A percentile compares a stretch with the other conserved stretches of the same genome.
phyloP scores from a whole-genome alignment of 2,113 vertebrate genomes.

The Caranx ignobilis region DNA sequence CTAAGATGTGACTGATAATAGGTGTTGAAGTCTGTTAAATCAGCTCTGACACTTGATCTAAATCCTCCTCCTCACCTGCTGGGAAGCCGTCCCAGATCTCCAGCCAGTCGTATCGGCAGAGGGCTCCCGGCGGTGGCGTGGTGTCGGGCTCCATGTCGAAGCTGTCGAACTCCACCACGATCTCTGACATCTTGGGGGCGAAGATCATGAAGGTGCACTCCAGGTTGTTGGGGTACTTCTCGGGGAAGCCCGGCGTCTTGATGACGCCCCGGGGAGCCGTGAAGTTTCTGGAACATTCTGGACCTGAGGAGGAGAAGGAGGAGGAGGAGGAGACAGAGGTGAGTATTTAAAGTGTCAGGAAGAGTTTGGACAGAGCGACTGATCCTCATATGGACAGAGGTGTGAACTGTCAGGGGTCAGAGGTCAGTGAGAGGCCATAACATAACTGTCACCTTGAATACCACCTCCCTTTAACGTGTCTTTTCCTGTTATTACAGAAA shows the following conservation, averaged over 20 bases:
- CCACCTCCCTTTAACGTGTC: background rate
- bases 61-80: conserved; percentile 86
- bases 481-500: background rate
- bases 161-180: conserved; percentile 96
- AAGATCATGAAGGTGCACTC: conserved; percentile 99
- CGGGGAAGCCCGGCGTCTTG: conserved; percentile 95
- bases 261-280: conserved; percentile 90
- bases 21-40: no score
- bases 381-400: background rate
- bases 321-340: background rate
- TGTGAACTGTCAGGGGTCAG: conserved; percentile 8
- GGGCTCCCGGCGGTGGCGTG: conserved; percentile 89
- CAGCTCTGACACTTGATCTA: background rate
- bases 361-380: conserved; percentile 38
- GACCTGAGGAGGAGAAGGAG: conserved; percentile 81
- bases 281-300: conserved; percentile 96
- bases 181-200: conserved; percentile 96
- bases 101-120: conserved; percentile 95
- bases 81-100: conserved; percentile 99
- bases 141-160: conserved; percentile 96
- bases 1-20: no score
- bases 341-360: conserved; percentile 27
- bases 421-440: background rate
- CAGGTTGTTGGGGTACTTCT: conserved; percentile 97
- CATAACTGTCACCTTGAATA: background rate